Evolutionary conservation across 2,888 invertebrate species (phyloP).

Genomic region (Tryphoninae sp.): DNA sequence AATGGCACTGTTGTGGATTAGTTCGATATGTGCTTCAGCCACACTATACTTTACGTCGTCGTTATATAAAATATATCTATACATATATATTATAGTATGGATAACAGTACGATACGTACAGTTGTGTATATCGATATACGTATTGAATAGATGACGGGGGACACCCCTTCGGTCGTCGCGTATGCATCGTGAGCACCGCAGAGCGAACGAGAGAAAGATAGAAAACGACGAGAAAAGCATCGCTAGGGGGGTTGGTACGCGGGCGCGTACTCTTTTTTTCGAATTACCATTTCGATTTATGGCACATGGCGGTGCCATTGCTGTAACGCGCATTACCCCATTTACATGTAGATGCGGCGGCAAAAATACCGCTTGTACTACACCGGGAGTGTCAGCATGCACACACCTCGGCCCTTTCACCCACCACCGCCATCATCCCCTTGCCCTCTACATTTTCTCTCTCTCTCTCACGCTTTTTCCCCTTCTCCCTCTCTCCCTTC

Average conservation of each 20-base stretch:
- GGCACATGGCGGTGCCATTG: slow-evolving; percentile 66
- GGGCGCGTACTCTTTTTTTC: slow-evolving; percentile 51
- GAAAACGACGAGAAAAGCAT: slow-evolving; percentile 26
- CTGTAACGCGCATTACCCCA: slow-evolving; percentile 67
- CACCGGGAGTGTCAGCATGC: slow-evolving; percentile 41
- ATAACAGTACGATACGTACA: slow-evolving; percentile 25
- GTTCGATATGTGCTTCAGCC: slow-evolving; percentile 61
- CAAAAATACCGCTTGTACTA: slow-evolving; percentile 43
- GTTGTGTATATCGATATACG: not conserved
- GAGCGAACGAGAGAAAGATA: slow-evolving; percentile 24
- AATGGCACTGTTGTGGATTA: slow-evolving; percentile 73
- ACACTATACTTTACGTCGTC: slow-evolving; percentile 24
- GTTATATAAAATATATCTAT: slow-evolving; percentile 1
- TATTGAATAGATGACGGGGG: slow-evolving; percentile 25
- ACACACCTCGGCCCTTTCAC: not conserved
- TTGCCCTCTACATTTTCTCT: no score
- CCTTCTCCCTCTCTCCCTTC: not conserved
- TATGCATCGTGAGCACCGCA: slow-evolving; percentile 44
- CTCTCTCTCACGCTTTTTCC: not conserved
- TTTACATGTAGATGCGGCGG: slow-evolving; percentile 73
- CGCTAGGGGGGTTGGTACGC: not conserved
- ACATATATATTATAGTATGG: slow-evolving; percentile 6
- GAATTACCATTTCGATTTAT: slow-evolving; percentile 76
- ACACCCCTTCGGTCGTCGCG: slow-evolving; percentile 26
- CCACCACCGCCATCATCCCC: not conserved